phyloP scores from a whole-genome alignment of 2,113 vertebrate species.

The Progne subis region DNA sequence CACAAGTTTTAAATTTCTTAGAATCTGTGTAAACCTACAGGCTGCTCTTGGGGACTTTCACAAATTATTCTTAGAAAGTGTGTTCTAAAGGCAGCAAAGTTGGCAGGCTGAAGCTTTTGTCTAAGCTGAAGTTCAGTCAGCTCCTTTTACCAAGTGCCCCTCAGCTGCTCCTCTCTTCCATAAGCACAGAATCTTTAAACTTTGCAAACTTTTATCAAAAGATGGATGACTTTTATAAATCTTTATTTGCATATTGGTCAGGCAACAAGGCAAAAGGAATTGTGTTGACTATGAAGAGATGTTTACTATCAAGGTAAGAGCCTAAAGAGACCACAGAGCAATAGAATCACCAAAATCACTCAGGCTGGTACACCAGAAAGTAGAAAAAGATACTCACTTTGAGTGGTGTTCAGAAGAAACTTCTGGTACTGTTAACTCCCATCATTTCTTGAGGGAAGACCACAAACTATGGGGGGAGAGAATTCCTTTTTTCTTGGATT shows the following conservation, averaged over 20 bases:
- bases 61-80: background rate
- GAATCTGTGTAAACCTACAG: background rate
- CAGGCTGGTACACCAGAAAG: background rate
- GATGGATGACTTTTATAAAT: background rate
- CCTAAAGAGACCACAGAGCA: background rate
- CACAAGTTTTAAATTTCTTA: background rate
- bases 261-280: background rate
- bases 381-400: background rate
- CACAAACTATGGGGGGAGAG: background rate
- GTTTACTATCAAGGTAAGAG: background rate
- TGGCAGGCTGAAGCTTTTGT: background rate
- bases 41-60: background rate
- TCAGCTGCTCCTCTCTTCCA: background rate
- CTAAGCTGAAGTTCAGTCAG: background rate
- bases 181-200: background rate
- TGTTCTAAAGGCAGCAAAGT: background rate
- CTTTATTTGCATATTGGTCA: background rate
- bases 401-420: background rate
- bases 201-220: background rate
- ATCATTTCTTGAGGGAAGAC: background rate
- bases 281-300: background rate
- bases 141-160: fast-evolving
- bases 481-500: background rate
- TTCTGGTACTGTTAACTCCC: background rate
- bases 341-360: background rate